Evolutionary conservation across 2,888 invertebrate genomes (phyloP), one percentile per base, ranked within the genome.

Genomic region (Lithodes maja): DNA sequence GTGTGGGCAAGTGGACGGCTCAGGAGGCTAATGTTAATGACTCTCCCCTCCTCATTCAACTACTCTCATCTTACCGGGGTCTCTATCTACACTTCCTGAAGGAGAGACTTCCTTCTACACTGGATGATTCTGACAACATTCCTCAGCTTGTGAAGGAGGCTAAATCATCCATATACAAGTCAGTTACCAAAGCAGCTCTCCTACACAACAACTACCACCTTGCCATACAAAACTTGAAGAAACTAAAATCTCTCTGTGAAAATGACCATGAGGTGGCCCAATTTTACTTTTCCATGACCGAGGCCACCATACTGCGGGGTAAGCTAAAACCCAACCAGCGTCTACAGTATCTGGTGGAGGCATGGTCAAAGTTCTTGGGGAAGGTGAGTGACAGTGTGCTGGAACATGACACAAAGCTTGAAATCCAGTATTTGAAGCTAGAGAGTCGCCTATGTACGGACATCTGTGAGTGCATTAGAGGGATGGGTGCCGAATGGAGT

Each of bases 341-440:
- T 12, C 75, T 91, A 17, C 83, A 89, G 55, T 83, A 85, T 71
- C 52, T 90, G 2, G 87, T 91, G 69, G 89, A 91, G 53, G 90
- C 87, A n/a, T 91, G 91, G 91, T 75, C 81, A 33, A 90, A 85
- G 61, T 87, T 68, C 52, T 55, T 91, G 15, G 90, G 90, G 3
- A 89, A 87, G 75, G 90, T 91, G 50, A 53, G 33, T 69, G 75
- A 86, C 69, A 12, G 80, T 55, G 55, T 86, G 9, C 49, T 88
- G 49, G 68, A 86, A 2, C 77, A 84, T 12, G 74, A 81, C 55
- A n/a, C 86, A 49, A 15, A n/a, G 49, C 55, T 87, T 49, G 89
- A 91, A 54, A 61, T 84, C 9, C 75, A 83, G 53, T 91, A 90
- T 55, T 33, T 91, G 5, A 82, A 61, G 52, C 33, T 85, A 2